These are phyloP conservation scores for Lagopus muta DNA, from an alignment of 2,113 vertebrate genomes.

Conservation along the genomic window DNA sequence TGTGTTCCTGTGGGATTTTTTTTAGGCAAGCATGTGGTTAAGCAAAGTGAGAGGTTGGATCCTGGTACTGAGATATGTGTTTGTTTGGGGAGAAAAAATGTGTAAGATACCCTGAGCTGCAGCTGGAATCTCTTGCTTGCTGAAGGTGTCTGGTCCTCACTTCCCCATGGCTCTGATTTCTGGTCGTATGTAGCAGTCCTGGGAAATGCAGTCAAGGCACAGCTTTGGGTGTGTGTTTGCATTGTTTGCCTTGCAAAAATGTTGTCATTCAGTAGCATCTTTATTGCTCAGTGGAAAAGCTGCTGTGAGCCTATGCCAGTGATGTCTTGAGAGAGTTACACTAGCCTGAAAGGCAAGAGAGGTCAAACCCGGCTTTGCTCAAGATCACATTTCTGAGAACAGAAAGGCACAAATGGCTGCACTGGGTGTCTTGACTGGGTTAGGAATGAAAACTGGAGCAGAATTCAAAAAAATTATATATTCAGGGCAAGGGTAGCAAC, in stretches of 20 bases:
- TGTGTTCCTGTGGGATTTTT: background rate
- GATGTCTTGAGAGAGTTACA: background rate
- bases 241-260: accelerated
- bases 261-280: background rate
- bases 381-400: background rate
- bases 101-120: background rate
- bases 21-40: background rate
- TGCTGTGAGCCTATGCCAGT: background rate
- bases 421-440: background rate
- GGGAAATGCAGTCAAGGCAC: background rate
- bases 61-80: background rate
- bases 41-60: background rate
- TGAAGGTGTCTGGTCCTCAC: background rate
- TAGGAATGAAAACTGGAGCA: background rate
- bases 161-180: background rate
- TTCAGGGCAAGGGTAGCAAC: background rate
- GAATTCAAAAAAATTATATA: background rate
- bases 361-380: background rate
- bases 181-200: accelerated
- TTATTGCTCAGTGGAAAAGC: background rate
- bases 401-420: background rate
- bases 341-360: background rate
- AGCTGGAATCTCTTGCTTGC: background rate
- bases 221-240: accelerated
- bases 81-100: background rate